phyloP scores from a whole-genome alignment of 2,113 vertebrate genomes.

The Thunnus maccoyii region DNA sequence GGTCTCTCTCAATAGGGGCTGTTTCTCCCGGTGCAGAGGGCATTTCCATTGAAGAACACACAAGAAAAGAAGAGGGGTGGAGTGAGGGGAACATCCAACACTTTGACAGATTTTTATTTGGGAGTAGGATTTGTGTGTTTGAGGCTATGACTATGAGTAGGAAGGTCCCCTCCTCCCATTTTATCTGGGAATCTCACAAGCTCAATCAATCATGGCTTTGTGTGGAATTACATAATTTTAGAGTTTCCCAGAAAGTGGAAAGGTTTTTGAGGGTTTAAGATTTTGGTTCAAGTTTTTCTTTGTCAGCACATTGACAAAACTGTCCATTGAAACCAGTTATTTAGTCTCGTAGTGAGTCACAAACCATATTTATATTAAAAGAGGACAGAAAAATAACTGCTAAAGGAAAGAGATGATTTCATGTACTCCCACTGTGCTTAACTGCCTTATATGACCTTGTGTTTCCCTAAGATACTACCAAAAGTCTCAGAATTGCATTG shows the following conservation, averaged over 20 bases:
- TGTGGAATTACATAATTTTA: constrained; percentile 37
- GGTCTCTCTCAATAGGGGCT: constrained; percentile 51
- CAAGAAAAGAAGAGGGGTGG: constrained; percentile 4
- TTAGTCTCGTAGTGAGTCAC: constrained; percentile 29
- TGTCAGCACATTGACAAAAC: constrained; percentile 43
- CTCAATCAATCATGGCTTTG: constrained; percentile 18
- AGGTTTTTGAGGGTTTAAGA: constrained; percentile 31
- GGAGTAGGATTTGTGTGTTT: constrained; percentile 18
- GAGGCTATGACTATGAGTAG: neutral
- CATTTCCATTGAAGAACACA: constrained; percentile 41
- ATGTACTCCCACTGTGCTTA: no score
- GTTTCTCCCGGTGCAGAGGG: constrained; percentile 46
- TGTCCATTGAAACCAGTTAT: constrained; percentile 30
- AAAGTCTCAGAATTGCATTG: no score
- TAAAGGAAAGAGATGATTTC: neutral
- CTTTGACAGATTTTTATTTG: constrained; percentile 26
- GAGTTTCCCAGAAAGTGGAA: constrained; percentile 35
- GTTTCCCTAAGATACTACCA: no score
- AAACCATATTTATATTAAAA: constrained; percentile 11
- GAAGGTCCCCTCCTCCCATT: neutral
- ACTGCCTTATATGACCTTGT: no score
- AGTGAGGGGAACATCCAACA: constrained; percentile 14
- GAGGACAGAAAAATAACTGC: neutral
- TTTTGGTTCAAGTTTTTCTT: constrained; percentile 24
- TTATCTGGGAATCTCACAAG: constrained; percentile 41